Base-by-base conservation (phyloP, 2,888 invertebrate genomes). In the Aphelenchoides bicaudatus region DNA sequence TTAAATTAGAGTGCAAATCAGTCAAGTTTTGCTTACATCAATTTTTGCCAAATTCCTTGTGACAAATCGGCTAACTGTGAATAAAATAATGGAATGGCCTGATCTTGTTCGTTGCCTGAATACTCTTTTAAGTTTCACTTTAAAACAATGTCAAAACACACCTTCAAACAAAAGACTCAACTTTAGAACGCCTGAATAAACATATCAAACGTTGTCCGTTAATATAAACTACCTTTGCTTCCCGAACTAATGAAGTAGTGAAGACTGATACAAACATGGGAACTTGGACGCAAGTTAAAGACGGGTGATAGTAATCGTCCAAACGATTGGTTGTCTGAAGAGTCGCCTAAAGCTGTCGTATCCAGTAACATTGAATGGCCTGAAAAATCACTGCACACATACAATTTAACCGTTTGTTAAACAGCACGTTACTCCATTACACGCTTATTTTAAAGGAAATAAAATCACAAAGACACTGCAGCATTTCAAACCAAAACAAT, bases 261-360 rank as follows among this genome's bases (percentile, higher is more conserved):
- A 10, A 56, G 19, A 16, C 50, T 54, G 37, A 66, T 10, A 34
- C 63, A 63, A 27, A 63, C 38, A 23, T 38, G 31, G 5, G 59
- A 34, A 30, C 54, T 62, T 10, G 61, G 51, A 13, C 28, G 38
- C 5, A 63, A 39, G 25, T 63, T 58, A 57, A 58, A 71, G 3
- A 61, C 56, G 25, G 66, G 69, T 19, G 61, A 69, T 28, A 59
- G 38, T 19, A 71, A 52, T 23, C 67, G 51, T 3, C 71, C 68
- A 39, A 49, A 67, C 43, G 43, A 43, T 25, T 10, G 23, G 13
- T 46, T 50, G 31, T 39, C 63, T 19, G 21, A 21, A 19, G 65
- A 55, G 30, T n/a, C n/a, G n/a, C 39, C 62, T 19, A 28, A 28
- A 2, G 37, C n/a, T n/a, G n/a, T 46, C 37, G 66, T 53, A 19